phyloP scores from a whole-genome alignment of 2,113 vertebrate species.

The Percopsis transmontana region DNA sequence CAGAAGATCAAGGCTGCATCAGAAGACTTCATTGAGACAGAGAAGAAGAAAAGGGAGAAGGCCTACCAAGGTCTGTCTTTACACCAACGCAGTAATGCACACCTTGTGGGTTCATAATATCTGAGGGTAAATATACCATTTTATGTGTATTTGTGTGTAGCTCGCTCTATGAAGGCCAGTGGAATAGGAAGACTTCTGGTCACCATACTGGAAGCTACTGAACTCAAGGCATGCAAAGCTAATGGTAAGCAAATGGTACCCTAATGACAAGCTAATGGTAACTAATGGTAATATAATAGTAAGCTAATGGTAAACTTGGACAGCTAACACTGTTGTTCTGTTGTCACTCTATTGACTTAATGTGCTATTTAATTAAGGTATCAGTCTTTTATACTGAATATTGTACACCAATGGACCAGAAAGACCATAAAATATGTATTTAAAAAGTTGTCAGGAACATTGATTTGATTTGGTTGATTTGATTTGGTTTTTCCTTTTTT shows the following conservation, averaged over 20 bases:
- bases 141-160: slow-evolving; percentile 63
- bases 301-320: neutral
- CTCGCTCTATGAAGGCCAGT: slow-evolving; percentile 87
- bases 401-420: too few species aligned
- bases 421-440: too few species aligned
- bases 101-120: neutral
- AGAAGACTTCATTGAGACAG: slow-evolving; percentile 90
- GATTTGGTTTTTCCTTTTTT: too few species aligned
- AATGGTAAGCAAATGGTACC: slow-evolving; percentile 77
- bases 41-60: slow-evolving; percentile 92
- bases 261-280: too few species aligned
- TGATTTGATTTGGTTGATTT: too few species aligned
- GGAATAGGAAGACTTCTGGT: slow-evolving; percentile 94
- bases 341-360: too few species aligned
- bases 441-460: too few species aligned
- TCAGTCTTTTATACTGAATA: too few species aligned
- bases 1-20: slow-evolving; percentile 96
- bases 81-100: neutral
- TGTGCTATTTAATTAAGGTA: too few species aligned
- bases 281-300: too few species aligned
- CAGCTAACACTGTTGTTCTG: neutral
- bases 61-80: slow-evolving; percentile 86
- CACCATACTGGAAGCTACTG: slow-evolving; percentile 90
- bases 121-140: neutral
- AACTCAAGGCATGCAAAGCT: slow-evolving; percentile 88